Evolutionary conservation across 1,140 invertebrate species (phyloP), one percentile per base, ranked within the genome.

Genomic region (Tribolium castaneum): DNA sequence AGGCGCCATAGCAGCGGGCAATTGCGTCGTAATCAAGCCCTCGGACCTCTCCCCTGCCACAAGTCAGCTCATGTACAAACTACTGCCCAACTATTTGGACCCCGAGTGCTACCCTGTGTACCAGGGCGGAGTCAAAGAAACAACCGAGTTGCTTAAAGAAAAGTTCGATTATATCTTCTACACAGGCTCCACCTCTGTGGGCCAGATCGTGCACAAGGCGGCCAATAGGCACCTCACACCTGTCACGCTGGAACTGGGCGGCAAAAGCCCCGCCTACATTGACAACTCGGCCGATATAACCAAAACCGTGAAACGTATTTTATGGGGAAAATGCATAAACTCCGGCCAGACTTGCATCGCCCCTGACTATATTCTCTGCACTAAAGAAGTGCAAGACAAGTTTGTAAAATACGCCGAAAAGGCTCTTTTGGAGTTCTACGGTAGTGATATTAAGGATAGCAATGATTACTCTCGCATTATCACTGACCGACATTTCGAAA

Each of bases 111-210:
- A 82, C 66, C 81, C 82, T 56, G 84, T 95, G 14, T 87, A 94
- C 10, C 88, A 90, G 79, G 98, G 97, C 70, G 97, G 95, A 35
- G 88, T 97, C 1, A 84, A 90, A 45, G 97, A 98, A 88, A 98
- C 96, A 0, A 93, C 92, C 1, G 93, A 94, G 82, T 85, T 99
- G 5, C 88, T 99, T 6, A 94, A 96, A 81, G 90, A 98, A 84
- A 91, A 91, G 83, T 99, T 98, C 86, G 98, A 99, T 88, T 96
- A 98, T 85, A 99, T 99, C 80, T 98, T 99, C 88, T 99, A 96
- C 85, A 99, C 98, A 1, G 98, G 98, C 0, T 96, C 95, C 39
- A 92, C 94, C 0, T 85, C 86, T 56, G 94, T 99, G 13, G 98
- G 96, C n/a, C 94, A 92, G 88, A 94, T 99, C 77, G 90, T 99